Evolutionary conservation across 2,113 vertebrate genomes (phyloP).

Genomic region (Verasper variegatus): DNA sequence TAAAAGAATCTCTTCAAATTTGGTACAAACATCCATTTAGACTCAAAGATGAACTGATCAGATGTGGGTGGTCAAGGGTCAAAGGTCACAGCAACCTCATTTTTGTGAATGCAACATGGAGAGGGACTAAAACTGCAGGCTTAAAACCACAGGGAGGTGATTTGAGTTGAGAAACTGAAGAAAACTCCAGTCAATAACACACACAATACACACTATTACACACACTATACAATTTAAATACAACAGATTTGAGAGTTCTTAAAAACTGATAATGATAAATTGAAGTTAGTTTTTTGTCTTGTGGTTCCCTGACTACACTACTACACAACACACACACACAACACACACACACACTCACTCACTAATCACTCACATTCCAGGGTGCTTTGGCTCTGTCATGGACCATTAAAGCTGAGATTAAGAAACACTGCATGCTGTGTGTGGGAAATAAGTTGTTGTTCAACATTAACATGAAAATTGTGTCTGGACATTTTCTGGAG

Average conservation of each 20-base stretch:
- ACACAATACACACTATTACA: background rate
- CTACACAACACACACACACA: background rate
- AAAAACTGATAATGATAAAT: background rate
- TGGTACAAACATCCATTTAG: too few species aligned
- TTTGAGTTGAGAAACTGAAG: too few species aligned
- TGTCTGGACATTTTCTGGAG: too few species aligned
- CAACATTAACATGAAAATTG: too few species aligned
- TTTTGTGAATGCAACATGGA: too few species aligned
- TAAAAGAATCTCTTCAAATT: background rate
- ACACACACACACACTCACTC: background rate
- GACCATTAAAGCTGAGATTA: slow-evolving; percentile 24
- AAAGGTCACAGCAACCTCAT: too few species aligned
- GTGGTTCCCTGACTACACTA: background rate
- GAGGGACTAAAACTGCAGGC: too few species aligned
- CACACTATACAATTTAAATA: background rate
- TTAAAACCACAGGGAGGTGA: too few species aligned
- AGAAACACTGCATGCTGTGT: slow-evolving; percentile 7
- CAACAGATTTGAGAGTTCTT: background rate
- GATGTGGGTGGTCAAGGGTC: too few species aligned
- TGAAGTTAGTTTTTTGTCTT: background rate
- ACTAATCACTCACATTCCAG: background rate
- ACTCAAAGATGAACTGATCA: too few species aligned
- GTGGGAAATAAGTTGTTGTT: background rate
- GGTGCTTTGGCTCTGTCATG: slow-evolving; percentile 13
- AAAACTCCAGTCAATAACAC: background rate